Evolutionary conservation across 2,113 vertebrate species (phyloP).

Genomic region (Phoxinus phoxinus): DNA sequence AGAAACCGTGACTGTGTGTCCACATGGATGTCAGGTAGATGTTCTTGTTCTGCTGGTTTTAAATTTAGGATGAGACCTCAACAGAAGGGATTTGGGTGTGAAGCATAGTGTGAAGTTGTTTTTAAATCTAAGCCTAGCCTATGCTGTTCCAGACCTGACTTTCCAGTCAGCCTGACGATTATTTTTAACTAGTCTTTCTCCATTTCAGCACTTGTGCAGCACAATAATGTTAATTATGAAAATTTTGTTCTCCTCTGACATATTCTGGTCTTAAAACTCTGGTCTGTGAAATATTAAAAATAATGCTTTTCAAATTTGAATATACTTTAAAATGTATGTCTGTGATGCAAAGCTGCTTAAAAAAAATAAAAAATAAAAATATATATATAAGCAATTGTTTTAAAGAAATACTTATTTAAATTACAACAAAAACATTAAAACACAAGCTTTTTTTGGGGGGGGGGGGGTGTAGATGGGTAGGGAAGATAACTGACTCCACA

Average conservation of each 20-base stretch:
- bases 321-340: too few relatives aligned
- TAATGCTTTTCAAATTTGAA: too few relatives aligned
- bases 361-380: too few relatives aligned
- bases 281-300: background rate
- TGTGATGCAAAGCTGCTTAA: too few relatives aligned
- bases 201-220: constrained; percentile 7
- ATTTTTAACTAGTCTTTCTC: constrained; percentile 41
- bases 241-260: background rate
- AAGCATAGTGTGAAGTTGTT: too few relatives aligned
- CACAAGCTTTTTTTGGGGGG: too few relatives aligned
- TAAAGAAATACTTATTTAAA: background rate
- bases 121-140: background rate
- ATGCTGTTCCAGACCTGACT: constrained; percentile 26
- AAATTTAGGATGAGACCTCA: background rate
- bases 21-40: background rate
- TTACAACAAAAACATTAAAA: background rate
- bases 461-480: too few relatives aligned
- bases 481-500: background rate
- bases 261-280: background rate
- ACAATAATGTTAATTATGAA: too few relatives aligned
- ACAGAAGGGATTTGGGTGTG: constrained; percentile 35
- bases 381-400: too few relatives aligned
- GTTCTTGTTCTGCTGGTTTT: constrained; percentile 41
- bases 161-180: constrained; percentile 24
- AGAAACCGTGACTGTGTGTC: background rate